Evolutionary conservation across 2,113 vertebrate genomes (phyloP), one percentile per base, ranked within the genome.

Genomic region (Nycticryphes semicollaris): DNA sequence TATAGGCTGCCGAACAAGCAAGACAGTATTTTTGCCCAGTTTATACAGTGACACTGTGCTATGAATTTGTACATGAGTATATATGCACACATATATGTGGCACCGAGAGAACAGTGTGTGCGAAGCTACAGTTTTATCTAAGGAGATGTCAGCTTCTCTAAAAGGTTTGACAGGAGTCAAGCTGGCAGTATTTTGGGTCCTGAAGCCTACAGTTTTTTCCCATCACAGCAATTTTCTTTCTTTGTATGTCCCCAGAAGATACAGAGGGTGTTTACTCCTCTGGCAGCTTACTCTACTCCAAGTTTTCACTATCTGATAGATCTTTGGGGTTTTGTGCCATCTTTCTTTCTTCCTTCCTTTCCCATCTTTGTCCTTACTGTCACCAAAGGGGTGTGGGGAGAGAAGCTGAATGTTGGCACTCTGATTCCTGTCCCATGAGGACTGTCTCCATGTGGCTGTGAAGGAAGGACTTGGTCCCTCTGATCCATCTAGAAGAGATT

Each of bases 31-130:
- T 87, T 9, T 1, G 45, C 33, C 15, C 35, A n/a, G 24, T 54
- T 81, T 56, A 12, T 12, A 3, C 2, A n/a, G 54, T 16, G 24
- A 45, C 19, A 5, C 12, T 6, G 41, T 89, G 57, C 56, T 87
- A 12, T 23, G 48, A 59, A 12, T 33, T 18, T 20, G 14, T 0
- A 17, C 7, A 13, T 4, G n/a, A 74, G 4, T 16, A 45, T 1
- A 5, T 24, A 27, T 0, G 1, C 39, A 64, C 4, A 28, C 6
- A 0, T 22, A 13, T 11, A 13, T 5, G 18, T 30, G 63, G 48
- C 35, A 30, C 43, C 43, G 35, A 74, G 37, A 81, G 37, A 59
- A 1, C 0, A 27, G 15, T 7, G 27, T 19, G 19, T 33, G 14
- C 45, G 31, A 60, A 76, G 31, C 8, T 62, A 51, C 39, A 56